Base-by-base conservation (phyloP, 2,797 vertebrate species). In the Hypotaenidia philippensis region DNA sequence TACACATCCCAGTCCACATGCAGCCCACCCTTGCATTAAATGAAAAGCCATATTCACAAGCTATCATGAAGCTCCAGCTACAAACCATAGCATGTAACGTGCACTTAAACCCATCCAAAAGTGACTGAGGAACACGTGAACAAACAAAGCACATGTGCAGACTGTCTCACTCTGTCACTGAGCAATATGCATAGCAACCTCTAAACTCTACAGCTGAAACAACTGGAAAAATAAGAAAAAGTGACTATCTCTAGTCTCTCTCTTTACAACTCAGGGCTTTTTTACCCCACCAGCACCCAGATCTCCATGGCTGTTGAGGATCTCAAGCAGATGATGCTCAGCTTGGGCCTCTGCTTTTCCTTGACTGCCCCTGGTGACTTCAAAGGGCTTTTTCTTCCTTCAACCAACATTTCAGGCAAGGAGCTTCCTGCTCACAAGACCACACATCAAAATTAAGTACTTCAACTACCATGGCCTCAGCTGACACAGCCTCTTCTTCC, bases 381-480 rank as follows among this genome's bases (percentile, higher is more conserved):
- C 2, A 31, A 55, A 49, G 11, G 31, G 13, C 22, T 53, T 38
- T 19, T n/a, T 26, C 25, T 31, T 38, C 44, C 40, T 49, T 41
- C 31, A 19, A 12, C 31, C 55, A 23, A 4, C 31, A 22, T 31
- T 55, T 22, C 19, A 6, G 36, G 44, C 0, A 1, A 76, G 40
- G 36, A 57, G 29, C 9, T 18, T 17, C 3, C 13, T 2, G 20
- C 38, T 66, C 9, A 19, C 0, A 34, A 34, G 15, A 14, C 25
- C 6, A 1, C 5, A 4, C 25, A 6, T 11, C 47, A 21, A 8
- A 55, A 20, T 60, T 3, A 40, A 71, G 22, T 20, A 12, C 19
- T 71, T 45, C 80, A 27, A 2, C 65, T 44, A 47, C 66, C 52
- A 2, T 0, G 3, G 45, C 38, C 52, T 57, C 25, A 25, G 52